These are phyloP conservation scores for Callospermophilus lateralis DNA, from an alignment of 2,113 vertebrate genomes.

Conservation along the genomic window DNA sequence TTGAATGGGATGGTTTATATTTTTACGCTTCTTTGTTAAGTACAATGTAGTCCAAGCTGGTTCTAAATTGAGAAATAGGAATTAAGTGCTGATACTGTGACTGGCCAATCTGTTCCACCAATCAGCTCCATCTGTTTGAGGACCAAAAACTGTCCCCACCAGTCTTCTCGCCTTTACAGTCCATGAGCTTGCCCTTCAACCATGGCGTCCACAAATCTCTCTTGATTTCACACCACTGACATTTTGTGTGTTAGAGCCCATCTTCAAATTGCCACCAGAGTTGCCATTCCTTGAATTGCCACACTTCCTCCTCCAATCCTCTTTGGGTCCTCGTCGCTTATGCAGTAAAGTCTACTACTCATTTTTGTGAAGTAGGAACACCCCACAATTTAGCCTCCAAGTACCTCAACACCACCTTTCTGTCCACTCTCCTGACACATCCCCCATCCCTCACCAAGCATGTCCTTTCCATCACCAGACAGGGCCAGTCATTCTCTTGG, in stretches of 20 bases:
- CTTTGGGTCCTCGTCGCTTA: background rate
- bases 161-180: background rate
- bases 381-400: background rate
- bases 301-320: background rate
- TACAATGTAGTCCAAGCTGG: background rate
- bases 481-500: background rate
- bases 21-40: background rate
- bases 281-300: background rate
- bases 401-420: background rate
- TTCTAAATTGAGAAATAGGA: background rate
- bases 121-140: background rate
- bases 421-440: no score
- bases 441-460: background rate
- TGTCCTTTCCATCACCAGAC: background rate
- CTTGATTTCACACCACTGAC: background rate
- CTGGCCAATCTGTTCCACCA: background rate
- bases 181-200: background rate
- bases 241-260: background rate
- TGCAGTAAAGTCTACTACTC: background rate
- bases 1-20: background rate
- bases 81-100: background rate
- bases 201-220: background rate
- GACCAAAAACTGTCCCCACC: background rate
- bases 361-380: background rate
- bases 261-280: background rate